Base-by-base conservation (phyloP, 2,113 vertebrate genomes). In the Gallinago paraguaiae region DNA sequence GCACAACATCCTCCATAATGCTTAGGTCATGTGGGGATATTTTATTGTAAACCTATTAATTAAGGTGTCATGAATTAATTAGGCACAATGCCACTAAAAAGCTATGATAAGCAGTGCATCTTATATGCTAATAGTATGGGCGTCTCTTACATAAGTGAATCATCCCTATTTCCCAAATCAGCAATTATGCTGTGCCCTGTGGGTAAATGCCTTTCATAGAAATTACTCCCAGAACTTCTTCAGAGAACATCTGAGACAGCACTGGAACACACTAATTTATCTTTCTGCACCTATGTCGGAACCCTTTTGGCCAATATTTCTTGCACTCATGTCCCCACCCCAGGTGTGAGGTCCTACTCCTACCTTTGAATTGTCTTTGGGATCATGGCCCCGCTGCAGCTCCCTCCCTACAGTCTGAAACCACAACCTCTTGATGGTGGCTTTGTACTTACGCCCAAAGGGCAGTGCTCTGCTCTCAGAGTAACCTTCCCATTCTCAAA, bases 201-300 rank as follows among this genome's bases (percentile, higher is more conserved):
- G 82, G 95, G 82, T 97, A 76, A 97, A 94, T 95, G 87, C 88
- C 96, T 97, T 97, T 96, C 82, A 79, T 14, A 91, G 92, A 86
- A 96, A 90, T 91, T 76, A 92, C 89, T 94, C 81, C 50, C 88
- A 96, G 92, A 83, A 95, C 70, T 92, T 95, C 69, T 96, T 82
- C 92, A 11, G 39, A 95, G 83, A 97, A 95, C 74, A 96, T 75
- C 81, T 91, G 93, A 97, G 83, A 82, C 91, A 94, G 86, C 79
- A 81, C 86, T 93, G 50, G 74, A 96, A 95, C 77, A 90, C 89
- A 68, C 30, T 61, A 78, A 92, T 96, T 87, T 95, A 77, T 91
- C 82, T 90, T 86, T 84, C 92, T 19, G 5, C 72, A 90, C 89
- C 50, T 92, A 61, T 70, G 51, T 25, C 1, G 3, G 92, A 96